These are phyloP conservation scores for Carassius carassius DNA, from an alignment of 2,113 vertebrate species.

Conservation along the genomic window DNA sequence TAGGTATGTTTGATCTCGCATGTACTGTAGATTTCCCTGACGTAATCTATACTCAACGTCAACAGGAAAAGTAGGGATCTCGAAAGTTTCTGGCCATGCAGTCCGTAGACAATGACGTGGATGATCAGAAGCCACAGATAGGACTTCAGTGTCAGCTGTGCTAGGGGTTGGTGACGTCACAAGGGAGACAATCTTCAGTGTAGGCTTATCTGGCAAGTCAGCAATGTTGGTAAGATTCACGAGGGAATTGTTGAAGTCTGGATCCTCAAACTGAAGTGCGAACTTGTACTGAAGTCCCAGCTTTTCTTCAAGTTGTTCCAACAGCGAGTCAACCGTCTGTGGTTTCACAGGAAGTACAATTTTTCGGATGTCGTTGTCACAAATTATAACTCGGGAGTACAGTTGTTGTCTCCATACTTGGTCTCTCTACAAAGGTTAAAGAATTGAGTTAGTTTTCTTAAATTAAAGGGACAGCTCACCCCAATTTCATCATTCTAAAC, in stretches of 20 bases:
- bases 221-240: background rate
- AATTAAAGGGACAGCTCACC: no score
- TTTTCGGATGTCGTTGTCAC: background rate
- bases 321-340: background rate
- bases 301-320: constrained; percentile 3
- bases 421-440: background rate
- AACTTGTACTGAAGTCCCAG: background rate
- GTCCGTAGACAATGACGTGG: background rate
- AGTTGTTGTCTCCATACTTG: background rate
- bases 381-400: background rate
- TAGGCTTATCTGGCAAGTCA: background rate
- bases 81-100: background rate
- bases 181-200: background rate
- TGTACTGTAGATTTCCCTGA: background rate
- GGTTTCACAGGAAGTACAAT: background rate
- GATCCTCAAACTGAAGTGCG: background rate
- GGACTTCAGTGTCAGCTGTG: background rate
- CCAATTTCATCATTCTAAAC: no score
- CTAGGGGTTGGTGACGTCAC: background rate
- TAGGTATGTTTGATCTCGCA: background rate
- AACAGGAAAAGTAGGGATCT: background rate
- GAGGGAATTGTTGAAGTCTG: background rate
- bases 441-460: background rate
- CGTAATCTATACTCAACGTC: background rate
- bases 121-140: background rate